phyloP scores from a whole-genome alignment of 2,113 vertebrate genomes.

The Chelonoidis abingdonii region DNA sequence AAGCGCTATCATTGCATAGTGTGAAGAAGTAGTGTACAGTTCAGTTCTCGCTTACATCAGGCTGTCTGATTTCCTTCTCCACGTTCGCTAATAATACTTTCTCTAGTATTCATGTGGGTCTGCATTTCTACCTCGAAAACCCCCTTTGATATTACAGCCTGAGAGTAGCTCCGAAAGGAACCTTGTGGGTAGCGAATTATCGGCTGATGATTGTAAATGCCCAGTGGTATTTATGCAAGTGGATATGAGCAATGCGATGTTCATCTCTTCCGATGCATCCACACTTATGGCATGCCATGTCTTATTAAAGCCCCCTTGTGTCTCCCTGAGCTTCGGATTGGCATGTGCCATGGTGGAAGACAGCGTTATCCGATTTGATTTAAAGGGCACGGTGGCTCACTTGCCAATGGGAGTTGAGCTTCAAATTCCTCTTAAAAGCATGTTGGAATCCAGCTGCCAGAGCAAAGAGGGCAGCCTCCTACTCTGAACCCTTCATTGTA shows the following conservation, averaged over 20 bases:
- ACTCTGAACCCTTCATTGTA: background rate
- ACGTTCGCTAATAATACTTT: background rate
- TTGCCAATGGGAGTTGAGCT: background rate
- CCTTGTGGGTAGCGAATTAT: background rate
- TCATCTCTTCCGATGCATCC: background rate
- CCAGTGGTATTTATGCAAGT: too few species aligned
- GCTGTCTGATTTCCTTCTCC: background rate
- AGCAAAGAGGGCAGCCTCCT: background rate
- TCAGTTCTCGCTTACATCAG: background rate
- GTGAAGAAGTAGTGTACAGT: background rate
- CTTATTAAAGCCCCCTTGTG: too few species aligned
- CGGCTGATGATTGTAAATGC: background rate
- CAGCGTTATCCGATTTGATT: rapidly evolving
- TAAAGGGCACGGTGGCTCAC: rapidly evolving
- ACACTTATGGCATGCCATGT: background rate
- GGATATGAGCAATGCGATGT: background rate
- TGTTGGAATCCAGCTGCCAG: background rate
- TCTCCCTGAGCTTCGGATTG: rapidly evolving
- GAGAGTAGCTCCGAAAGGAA: background rate
- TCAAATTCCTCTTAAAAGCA: background rate
- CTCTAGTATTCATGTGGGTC: background rate
- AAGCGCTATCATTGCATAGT: background rate
- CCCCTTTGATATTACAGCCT: background rate
- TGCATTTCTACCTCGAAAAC: background rate
- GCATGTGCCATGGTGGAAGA: background rate